Evolutionary conservation across 2,888 invertebrate genomes (phyloP), one percentile per base, ranked within the genome.

Genomic region (Furcula furcula): DNA sequence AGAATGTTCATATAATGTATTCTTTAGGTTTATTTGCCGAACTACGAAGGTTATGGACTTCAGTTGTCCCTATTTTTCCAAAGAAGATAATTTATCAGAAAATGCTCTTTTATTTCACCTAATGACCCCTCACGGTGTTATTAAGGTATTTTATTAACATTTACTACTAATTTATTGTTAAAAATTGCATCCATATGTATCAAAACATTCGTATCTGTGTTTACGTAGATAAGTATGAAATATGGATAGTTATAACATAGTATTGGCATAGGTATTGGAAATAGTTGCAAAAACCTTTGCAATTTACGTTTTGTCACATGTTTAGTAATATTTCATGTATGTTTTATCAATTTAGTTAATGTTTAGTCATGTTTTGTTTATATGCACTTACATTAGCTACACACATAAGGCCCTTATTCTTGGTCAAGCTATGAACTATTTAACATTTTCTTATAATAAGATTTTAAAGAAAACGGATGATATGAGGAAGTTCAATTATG

Each of bases 41-140:
- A 70, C 72, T 67, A 57, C 83, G 80, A 80, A 87, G 88, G 88
- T 88, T 87, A 88, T 85, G 86, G 85, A 81, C 75, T 70, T 70
- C 65, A 70, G 71, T 76, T 80, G 78, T 75, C 68, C 77, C 57
- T 79, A 80, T 80, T 80, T 76, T 73, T 65, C 62, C 60, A 76
- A 74, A 60, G 79, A 81, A 82, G 82, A 77, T 69, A 76, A 68
- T 77, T 65, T 83, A 74, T 65, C 64, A 56, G 65, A 74, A 64
- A 72, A 69, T 69, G 70, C 63, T 52, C 55, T 70, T 75, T 72
- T 80, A 81, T 67, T 75, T 71, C 78, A 71, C 74, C 81, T 82
- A 79, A 86, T 86, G 86, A 81, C 67, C 79, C 70, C 70, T 78
- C 72, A 68, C 74, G 65, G 71, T 78, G 66, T 67, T 73, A 59